phyloP scores from a whole-genome alignment of 2,797 vertebrate genomes.

The Fistularia commersonii region DNA sequence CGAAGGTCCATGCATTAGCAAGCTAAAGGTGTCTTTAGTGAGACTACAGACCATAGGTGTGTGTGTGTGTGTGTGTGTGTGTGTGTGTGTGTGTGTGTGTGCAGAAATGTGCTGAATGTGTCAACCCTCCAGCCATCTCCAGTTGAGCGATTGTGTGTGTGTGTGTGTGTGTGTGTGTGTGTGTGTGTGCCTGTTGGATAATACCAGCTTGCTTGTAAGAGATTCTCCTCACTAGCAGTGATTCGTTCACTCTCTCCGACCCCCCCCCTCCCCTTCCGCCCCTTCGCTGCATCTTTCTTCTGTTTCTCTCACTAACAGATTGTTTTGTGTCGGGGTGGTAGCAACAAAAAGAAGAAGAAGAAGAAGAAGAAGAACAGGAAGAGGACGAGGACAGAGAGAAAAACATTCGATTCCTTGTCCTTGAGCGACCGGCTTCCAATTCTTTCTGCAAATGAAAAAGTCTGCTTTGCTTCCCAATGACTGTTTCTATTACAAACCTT shows the following conservation, averaged over 20 bases:
- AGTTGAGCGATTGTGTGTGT: conserved; percentile 30
- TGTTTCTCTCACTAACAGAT: conserved; percentile 42
- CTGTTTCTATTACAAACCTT: conserved; percentile 22
- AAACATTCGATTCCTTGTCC: conserved; percentile 54
- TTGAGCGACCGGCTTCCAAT: conserved; percentile 58
- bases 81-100: conserved; percentile 7
- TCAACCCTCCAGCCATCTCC: conserved; percentile 7
- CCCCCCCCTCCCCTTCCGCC: conserved; percentile 13
- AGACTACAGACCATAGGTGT: conserved; percentile 10
- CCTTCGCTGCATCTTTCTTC: conserved; percentile 13
- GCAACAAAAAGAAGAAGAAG: conserved; percentile 7
- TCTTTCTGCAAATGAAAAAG: conserved; percentile 41
- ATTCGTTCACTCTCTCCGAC: conserved; percentile 38
- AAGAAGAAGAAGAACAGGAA: background rate
- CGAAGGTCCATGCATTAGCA: conserved; percentile 50
- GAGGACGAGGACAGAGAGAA: conserved; percentile 27
- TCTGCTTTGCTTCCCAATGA: conserved; percentile 25
- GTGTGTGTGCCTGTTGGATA: conserved; percentile 14
- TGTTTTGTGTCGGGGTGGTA: conserved; percentile 53
- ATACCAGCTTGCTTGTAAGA: conserved; percentile 55
- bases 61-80: conserved; percentile 8
- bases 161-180: conserved; percentile 10
- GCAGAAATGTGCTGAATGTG: conserved; percentile 7
- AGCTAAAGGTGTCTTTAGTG: conserved; percentile 44
- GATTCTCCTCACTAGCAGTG: conserved; percentile 42